Evolutionary conservation across 2,797 vertebrate species (phyloP).

Genomic region (Phoxinus dragarum): DNA sequence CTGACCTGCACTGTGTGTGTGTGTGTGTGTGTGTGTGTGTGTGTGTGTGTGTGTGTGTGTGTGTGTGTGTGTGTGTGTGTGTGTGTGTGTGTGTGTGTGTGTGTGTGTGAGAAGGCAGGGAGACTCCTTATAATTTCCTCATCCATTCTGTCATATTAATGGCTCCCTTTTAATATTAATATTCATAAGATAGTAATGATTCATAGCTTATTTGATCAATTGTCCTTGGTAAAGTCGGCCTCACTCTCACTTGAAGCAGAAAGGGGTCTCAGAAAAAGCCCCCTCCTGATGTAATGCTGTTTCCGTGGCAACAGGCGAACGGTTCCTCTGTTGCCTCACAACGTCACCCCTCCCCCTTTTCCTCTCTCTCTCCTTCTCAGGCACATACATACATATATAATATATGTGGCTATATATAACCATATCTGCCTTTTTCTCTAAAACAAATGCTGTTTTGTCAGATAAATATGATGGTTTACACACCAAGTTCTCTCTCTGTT

Average conservation of each 20-base stretch:
- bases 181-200: constrained; percentile 14
- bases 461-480: neutral
- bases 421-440: neutral
- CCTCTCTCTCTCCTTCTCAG: constrained; percentile 1
- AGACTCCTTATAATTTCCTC: neutral
- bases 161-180: constrained; percentile 30
- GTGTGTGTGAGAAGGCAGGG: neutral
- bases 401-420: constrained; percentile 1
- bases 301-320: constrained; percentile 57
- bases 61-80: neutral
- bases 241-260: constrained; percentile 11
- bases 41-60: constrained; percentile 6
- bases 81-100: constrained; percentile 6
- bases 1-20: constrained; percentile 26
- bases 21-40: constrained; percentile 4
- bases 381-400: neutral
- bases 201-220: constrained; percentile 7
- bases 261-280: constrained; percentile 27
- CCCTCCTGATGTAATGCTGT: constrained; percentile 49
- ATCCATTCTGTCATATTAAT: constrained; percentile 12
- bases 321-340: constrained; percentile 51
- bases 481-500: neutral
- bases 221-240: neutral
- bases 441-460: neutral
- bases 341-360: constrained; percentile 45